Percentiles rank a stretch among this genome's conserved stretches.
phyloP scores from a whole-genome alignment of 2,888 invertebrate species.

The Temnothorax ravouxi region DNA sequence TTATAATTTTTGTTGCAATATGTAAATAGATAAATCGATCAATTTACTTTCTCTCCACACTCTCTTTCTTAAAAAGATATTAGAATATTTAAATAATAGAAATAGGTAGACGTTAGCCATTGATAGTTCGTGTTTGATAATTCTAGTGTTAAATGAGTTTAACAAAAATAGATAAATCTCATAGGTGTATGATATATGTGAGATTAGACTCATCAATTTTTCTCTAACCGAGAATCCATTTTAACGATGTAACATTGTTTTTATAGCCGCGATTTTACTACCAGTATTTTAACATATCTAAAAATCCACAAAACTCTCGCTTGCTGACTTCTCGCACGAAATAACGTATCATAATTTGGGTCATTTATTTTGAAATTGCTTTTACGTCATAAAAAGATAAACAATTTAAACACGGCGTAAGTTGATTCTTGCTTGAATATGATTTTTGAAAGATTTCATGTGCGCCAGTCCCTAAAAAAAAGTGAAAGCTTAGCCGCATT shows the following conservation, averaged over 20 bases:
- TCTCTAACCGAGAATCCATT: neutral
- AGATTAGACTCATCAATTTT: neutral
- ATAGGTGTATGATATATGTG: neutral
- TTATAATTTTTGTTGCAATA: neutral
- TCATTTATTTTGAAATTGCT: conserved; percentile 1
- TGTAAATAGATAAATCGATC: neutral
- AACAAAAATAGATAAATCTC: conserved; percentile 8
- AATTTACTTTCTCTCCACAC: neutral
- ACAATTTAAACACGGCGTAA: neutral
- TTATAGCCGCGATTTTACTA: conserved; percentile 25
- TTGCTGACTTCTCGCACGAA: neutral
- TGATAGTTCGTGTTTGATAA: no score
- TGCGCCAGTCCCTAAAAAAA: neutral
- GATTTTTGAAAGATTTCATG: neutral
- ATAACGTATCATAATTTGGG: neutral
- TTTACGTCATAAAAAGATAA: neutral
- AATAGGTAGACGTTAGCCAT: neutral
- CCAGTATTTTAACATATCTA: neutral
- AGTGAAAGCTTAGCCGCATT: neutral
- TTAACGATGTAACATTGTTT: neutral
- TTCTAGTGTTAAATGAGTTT: neutral
- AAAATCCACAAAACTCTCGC: conserved; percentile 17
- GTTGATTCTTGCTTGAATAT: neutral
- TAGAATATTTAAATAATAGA: neutral
- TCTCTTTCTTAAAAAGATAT: neutral